Evolutionary conservation across 2,113 vertebrate species (phyloP).

Genomic region (Mustela nigripes): DNA sequence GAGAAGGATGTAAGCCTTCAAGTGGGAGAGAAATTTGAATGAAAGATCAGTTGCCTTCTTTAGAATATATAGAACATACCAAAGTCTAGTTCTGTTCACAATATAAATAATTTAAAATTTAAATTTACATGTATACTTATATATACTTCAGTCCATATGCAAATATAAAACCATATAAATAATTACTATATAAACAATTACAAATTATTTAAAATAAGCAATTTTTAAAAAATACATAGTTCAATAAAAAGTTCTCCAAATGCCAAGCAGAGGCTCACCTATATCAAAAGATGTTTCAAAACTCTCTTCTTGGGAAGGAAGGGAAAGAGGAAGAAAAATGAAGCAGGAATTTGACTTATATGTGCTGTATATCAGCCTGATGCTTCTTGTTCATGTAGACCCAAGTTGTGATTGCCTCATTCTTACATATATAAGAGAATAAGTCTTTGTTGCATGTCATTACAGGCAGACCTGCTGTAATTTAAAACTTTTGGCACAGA

Average conservation of each 20-base stretch:
- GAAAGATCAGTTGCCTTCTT: not conserved
- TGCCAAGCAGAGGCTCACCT: not conserved
- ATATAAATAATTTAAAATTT: slow-evolving; percentile 30
- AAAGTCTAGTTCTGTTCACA: not conserved
- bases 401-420: not conserved
- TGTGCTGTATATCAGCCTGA: not conserved
- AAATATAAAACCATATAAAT: slow-evolving; percentile 58
- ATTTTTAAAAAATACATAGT: slow-evolving; percentile 35
- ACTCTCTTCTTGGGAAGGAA: not conserved
- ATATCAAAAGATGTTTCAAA: slow-evolving; percentile 28
- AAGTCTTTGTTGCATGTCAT: not conserved
- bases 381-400: not conserved
- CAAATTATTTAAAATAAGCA: not conserved
- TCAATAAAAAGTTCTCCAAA: not conserved
- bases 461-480: not conserved
- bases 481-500: not conserved
- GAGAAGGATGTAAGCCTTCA: not conserved
- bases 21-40: not conserved
- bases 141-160: slow-evolving; percentile 34
- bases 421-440: not conserved
- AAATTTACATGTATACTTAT: slow-evolving; percentile 10
- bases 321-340: not conserved
- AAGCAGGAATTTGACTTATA: not conserved
- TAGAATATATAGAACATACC: not conserved
- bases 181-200: slow-evolving; percentile 23